A percentile compares a stretch with the other conserved stretches of the same genome.
These are phyloP conservation scores for Oncopodura yosiiana DNA, from an alignment of 1,140 invertebrate genomes.

Conservation along the genomic window DNA sequence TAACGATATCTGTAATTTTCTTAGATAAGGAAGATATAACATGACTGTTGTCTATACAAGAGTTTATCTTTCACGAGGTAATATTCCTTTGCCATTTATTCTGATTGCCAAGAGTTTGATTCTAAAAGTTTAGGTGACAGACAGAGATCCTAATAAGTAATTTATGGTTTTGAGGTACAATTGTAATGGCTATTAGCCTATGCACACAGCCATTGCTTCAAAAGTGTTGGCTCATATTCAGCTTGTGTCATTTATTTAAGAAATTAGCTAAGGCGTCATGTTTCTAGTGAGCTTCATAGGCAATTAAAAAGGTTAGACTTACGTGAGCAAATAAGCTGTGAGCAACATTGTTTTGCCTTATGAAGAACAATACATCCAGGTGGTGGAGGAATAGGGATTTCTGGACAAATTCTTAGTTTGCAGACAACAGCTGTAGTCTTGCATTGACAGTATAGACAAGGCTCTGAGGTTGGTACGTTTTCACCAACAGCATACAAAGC, in stretches of 20 bases:
- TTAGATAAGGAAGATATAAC: too few species aligned
- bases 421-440: conserved; percentile 59
- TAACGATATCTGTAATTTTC: too few species aligned
- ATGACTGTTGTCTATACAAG: too few species aligned
- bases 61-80: too few species aligned
- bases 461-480: conserved; percentile 55
- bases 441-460: conserved; percentile 67
- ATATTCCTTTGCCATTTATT: too few species aligned
- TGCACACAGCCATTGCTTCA: too few species aligned
- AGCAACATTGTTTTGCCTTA: conserved; percentile 58
- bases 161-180: too few species aligned
- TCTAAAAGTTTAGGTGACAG: too few species aligned
- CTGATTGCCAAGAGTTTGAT: too few species aligned
- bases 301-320: conserved; percentile 32
- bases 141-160: too few species aligned
- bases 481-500: conserved; percentile 34
- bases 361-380: conserved; percentile 58
- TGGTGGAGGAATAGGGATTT: conserved; percentile 60
- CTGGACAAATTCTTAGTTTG: conserved; percentile 61
- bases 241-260: neutral
- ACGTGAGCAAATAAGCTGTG: conserved; percentile 58
- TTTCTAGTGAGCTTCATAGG: neutral
- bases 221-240: neutral
- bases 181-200: too few species aligned
- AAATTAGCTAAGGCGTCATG: too few species aligned